Percentiles rank a stretch among this genome's conserved stretches.
These are phyloP conservation scores for Cathartes aura DNA, from an alignment of 2,113 vertebrate species.

Conservation along the genomic window DNA sequence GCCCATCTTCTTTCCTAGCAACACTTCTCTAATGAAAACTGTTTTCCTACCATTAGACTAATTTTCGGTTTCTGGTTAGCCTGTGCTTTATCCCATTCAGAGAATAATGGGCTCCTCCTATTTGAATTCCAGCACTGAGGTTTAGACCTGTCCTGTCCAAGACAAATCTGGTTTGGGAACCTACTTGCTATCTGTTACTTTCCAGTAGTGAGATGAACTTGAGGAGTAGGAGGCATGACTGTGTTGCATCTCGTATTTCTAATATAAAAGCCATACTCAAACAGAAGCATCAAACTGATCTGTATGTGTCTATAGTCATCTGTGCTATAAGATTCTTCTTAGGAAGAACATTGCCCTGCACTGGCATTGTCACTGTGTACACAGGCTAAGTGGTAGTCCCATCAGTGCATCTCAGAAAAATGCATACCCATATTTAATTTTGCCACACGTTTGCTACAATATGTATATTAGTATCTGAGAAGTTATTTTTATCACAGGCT, in stretches of 20 bases:
- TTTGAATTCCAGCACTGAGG: background rate
- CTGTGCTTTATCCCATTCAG: background rate
- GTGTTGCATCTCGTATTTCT: background rate
- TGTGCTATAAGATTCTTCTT: background rate
- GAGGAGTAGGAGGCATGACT: background rate
- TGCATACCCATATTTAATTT: background rate
- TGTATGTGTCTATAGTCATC: background rate
- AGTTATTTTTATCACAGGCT: background rate
- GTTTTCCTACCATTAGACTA: background rate
- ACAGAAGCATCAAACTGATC: background rate
- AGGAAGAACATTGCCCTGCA: accelerated
- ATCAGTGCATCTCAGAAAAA: background rate
- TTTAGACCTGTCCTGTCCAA: background rate
- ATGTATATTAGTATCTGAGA: background rate
- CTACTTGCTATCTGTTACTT: accelerated
- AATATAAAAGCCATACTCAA: background rate
- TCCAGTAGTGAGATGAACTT: background rate
- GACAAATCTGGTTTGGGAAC: background rate
- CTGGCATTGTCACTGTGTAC: no score
- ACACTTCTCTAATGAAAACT: background rate
- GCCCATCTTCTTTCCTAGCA: background rate
- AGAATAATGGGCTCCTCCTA: background rate
- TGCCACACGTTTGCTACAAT: background rate
- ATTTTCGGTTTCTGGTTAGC: background rate
- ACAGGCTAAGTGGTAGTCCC: no score